Percentiles rank a stretch among this genome's conserved stretches.
phyloP scores from a whole-genome alignment of 1,140 invertebrate genomes.

The Nautilus pompilius region DNA sequence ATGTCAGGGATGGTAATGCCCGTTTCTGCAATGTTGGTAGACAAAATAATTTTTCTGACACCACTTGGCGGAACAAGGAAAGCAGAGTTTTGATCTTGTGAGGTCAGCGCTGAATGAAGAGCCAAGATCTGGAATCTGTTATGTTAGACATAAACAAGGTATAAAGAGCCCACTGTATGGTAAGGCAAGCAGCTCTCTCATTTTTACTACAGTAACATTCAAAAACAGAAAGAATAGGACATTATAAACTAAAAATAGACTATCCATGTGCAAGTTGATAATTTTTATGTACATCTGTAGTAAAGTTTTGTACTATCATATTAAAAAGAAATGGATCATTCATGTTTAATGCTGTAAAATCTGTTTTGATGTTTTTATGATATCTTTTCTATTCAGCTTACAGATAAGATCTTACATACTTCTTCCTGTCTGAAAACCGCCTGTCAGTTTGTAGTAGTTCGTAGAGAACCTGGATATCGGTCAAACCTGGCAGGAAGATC shows the following conservation, averaged over 20 bases:
- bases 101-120: constrained; percentile 48
- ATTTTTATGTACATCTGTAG: too few relatives aligned
- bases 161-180: too few relatives aligned
- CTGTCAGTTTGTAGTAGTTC: constrained; percentile 39
- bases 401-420: constrained; percentile 18
- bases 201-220: too few relatives aligned
- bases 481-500: constrained; percentile 48
- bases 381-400: not conserved
- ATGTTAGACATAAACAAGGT: too few relatives aligned
- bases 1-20: constrained; percentile 89
- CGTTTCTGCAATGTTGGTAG: constrained; percentile 59
- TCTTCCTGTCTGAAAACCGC: constrained; percentile 29
- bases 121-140: constrained; percentile 40
- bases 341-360: too few relatives aligned
- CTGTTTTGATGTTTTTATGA: too few relatives aligned
- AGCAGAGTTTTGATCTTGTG: constrained; percentile 41
- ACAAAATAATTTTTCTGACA: constrained; percentile 54
- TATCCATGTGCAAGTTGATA: too few relatives aligned
- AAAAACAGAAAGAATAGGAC: too few relatives aligned
- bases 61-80: constrained; percentile 46
- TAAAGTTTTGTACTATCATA: too few relatives aligned
- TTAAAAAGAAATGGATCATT: too few relatives aligned
- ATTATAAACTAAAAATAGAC: too few relatives aligned
- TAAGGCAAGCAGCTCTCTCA: too few relatives aligned
- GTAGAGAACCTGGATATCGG: constrained; percentile 48